Conservation (phyloP, 2,113 vertebrate species). For the Hippocampus guttulatus region DNA sequence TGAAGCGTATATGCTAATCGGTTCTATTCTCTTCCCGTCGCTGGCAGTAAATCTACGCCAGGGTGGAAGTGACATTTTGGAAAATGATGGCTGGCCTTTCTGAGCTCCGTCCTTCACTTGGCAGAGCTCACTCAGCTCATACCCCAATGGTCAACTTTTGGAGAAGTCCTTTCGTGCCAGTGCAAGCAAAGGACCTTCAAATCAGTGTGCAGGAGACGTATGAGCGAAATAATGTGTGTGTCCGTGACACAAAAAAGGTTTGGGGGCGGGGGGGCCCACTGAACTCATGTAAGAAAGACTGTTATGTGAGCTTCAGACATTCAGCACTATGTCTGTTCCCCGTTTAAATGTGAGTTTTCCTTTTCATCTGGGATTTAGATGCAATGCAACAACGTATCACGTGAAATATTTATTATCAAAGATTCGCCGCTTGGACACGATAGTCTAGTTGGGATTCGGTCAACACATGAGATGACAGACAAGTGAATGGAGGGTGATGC, state of each 20-base stretch:
- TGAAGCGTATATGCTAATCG: slow-evolving; percentile 11
- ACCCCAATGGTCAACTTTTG: neutral
- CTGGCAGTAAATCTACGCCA: slow-evolving; percentile 7
- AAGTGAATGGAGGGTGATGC: neutral
- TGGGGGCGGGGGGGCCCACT: too few relatives aligned
- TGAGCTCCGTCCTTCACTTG: neutral
- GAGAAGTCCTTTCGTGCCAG: neutral
- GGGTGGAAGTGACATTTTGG: slow-evolving; percentile 34
- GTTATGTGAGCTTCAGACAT: slow-evolving; percentile 5
- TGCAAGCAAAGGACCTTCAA: neutral
- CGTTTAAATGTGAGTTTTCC: neutral
- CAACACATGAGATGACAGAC: slow-evolving; percentile 6
- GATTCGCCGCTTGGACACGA: neutral
- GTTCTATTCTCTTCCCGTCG: slow-evolving; percentile 1
- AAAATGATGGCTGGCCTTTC: slow-evolving; percentile 30
- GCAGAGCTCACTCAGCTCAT: neutral
- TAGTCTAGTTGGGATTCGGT: neutral
- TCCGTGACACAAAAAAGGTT: too few relatives aligned
- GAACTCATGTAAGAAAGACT: neutral
- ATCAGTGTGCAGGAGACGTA: too few relatives aligned
- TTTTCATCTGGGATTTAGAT: slow-evolving; percentile 28
- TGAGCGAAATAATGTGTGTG: too few relatives aligned
- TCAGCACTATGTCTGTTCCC: slow-evolving; percentile 2
- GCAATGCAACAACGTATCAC: neutral
- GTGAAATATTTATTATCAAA: slow-evolving; percentile 4